phyloP scores from a whole-genome alignment of 1,140 invertebrate genomes.

The Lepidurus apus region DNA sequence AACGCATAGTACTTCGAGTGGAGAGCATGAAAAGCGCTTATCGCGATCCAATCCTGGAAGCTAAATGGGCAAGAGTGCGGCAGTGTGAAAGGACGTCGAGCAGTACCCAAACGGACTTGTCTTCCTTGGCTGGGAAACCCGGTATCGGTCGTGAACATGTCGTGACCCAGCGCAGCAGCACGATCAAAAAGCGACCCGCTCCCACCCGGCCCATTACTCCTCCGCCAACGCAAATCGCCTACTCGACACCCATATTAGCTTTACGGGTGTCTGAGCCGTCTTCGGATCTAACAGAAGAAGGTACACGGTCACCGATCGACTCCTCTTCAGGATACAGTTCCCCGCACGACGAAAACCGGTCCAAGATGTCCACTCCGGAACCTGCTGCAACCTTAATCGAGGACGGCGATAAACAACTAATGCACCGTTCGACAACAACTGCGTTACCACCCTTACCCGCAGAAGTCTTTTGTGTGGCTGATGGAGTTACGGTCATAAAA shows the following conservation, averaged over 20 bases:
- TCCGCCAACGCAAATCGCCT: slow-evolving; percentile 12
- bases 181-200: slow-evolving; percentile 8
- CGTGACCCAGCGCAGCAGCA: background rate
- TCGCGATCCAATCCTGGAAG: background rate
- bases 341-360: slow-evolving; percentile 26
- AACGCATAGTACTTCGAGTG: slow-evolving; percentile 28
- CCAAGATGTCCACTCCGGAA: slow-evolving; percentile 32
- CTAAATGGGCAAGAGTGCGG: slow-evolving; percentile 9
- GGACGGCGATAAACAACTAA: background rate
- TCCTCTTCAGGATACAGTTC: slow-evolving; percentile 34
- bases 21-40: slow-evolving; percentile 30
- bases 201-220: slow-evolving; percentile 15
- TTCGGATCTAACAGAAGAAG: background rate
- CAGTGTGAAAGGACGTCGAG: slow-evolving; percentile 30
- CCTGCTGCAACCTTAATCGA: background rate
- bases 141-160: background rate
- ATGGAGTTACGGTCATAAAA: slow-evolving; percentile 15
- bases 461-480: background rate
- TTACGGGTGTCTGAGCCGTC: background rate
- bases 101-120: slow-evolving; percentile 30
- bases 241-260: background rate
- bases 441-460: slow-evolving; percentile 4
- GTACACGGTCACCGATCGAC: slow-evolving; percentile 24
- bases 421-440: background rate
- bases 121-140: background rate